Percentiles rank a stretch among this genome's conserved stretches.
These are phyloP conservation scores for Pangasius mekongensis DNA, from an alignment of 2,797 vertebrate genomes.

Conservation along the genomic window DNA sequence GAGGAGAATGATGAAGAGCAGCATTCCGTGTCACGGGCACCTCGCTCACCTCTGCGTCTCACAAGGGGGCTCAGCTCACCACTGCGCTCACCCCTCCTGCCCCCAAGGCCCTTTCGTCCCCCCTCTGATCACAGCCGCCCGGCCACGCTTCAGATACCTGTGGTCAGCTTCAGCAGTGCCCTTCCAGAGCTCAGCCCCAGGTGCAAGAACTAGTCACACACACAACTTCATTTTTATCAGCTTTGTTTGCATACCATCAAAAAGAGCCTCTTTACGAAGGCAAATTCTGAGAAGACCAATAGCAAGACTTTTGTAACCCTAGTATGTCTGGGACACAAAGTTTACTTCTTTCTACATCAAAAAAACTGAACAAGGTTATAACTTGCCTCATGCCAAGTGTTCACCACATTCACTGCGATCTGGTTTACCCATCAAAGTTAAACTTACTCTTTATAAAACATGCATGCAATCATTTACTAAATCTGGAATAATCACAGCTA, in stretches of 20 bases:
- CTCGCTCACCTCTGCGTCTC: constrained; percentile 76
- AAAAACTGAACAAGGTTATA: background rate
- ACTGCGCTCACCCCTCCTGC: constrained; percentile 76
- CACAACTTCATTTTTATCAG: background rate
- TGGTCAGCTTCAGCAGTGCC: constrained; percentile 76
- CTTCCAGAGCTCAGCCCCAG: constrained; percentile 81
- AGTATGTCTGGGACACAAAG: background rate
- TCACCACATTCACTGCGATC: fast-evolving
- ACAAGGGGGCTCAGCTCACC: constrained; percentile 75
- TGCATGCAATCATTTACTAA: background rate
- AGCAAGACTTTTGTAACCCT: background rate
- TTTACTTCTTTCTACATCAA: background rate
- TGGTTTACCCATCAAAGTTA: background rate
- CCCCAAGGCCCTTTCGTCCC: constrained; percentile 73
- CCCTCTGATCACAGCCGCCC: constrained; percentile 72
- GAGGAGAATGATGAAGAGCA: constrained; percentile 81
- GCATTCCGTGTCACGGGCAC: constrained; percentile 64
- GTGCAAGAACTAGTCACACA: constrained; percentile 59
- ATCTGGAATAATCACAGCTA: constrained; percentile 6
- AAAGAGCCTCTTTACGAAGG: background rate
- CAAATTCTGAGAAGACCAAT: background rate
- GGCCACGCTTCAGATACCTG: constrained; percentile 78
- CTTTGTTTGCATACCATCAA: background rate
- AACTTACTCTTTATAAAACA: background rate
- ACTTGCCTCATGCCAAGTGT: background rate